Base-by-base conservation (phyloP, 2,797 vertebrate species). In the Sebastes dallii region DNA sequence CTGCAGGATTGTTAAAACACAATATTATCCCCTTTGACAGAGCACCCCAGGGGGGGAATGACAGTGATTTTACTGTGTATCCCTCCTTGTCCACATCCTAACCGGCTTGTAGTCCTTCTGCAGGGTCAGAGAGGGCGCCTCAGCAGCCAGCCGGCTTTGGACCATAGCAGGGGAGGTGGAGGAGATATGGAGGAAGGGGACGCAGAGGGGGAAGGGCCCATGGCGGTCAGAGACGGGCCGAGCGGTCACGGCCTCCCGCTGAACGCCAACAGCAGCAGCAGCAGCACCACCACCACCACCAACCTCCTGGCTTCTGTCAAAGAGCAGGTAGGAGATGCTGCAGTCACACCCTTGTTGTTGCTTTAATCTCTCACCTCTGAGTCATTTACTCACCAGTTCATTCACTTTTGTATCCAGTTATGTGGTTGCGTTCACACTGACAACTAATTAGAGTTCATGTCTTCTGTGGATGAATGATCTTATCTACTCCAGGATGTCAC, bases 261-360 rank as follows among this genome's bases (percentile, higher is more conserved):
- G 8, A 96, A 97, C 65, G 59, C 81, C 67, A 73, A 69, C 77
- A 95, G 95, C 84, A 39, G 36, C 36, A 95, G 95, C 84, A 96
- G 95, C 86, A 96, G 2, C 75, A 96, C 3, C 75, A 73, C 61
- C 66, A 78, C 96, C 75, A 97, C 98, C 89, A 98, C 94, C n/a
- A 99, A 97, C 94, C 97, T 99, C 85, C 89, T 99, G 89, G 98
- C 98, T 69, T 99, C 98, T 20, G 98, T 99, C 36, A 99, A 99
- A 95, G 98, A 99, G 92, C 98, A 99, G 98, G 98, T 96, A 93
- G 66, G 78, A 66, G 77, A 66, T 66, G 60, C 80, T 77, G 78
- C 72, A 75, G 82, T 70, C 84, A 66, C 85, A 78, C 75, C 81
- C 75, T 56, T 36, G 20, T 30, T 60, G 46, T 14, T 3, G 42